Conservation (phyloP, 1,140 invertebrate species). For the Lordiphosa stackelbergi region DNA sequence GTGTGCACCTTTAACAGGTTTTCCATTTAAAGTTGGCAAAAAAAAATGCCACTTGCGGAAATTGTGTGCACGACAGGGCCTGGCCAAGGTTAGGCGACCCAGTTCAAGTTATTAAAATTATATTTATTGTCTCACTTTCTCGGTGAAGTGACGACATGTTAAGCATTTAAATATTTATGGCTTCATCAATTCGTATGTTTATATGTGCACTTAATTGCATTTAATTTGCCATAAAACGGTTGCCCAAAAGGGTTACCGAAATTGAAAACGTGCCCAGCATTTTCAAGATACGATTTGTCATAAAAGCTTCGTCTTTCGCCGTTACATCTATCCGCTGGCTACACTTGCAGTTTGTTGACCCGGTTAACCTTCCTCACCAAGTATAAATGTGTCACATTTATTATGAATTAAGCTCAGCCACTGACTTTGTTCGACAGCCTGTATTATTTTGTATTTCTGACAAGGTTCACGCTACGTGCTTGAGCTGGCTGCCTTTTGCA, state of each 20-base stretch:
- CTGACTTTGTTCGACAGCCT: no score
- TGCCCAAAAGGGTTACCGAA: constrained; percentile 60
- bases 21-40: constrained; percentile 62
- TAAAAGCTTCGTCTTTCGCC: constrained; percentile 13
- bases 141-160: constrained; percentile 38
- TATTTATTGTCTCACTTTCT: constrained; percentile 44
- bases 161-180: constrained; percentile 55
- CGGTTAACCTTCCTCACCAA: constrained; percentile 5
- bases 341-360: constrained; percentile 35
- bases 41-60: constrained; percentile 71
- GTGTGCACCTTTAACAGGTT: constrained; percentile 57
- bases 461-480: constrained; percentile 12
- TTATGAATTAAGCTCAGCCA: constrained; percentile 8
- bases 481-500: neutral
- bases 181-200: constrained; percentile 42
- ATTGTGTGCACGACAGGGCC: constrained; percentile 50
- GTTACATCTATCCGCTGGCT: constrained; percentile 14
- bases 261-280: constrained; percentile 69
- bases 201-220: constrained; percentile 61
- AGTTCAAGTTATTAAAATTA: constrained; percentile 38
- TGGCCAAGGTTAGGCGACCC: constrained; percentile 65
- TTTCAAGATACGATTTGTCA: constrained; percentile 39
- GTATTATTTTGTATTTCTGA: constrained; percentile 1
- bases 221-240: constrained; percentile 63
- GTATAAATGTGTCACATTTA: neutral